Conservation (phyloP, 2,797 vertebrate species). For the Fundulus diaphanus region DNA sequence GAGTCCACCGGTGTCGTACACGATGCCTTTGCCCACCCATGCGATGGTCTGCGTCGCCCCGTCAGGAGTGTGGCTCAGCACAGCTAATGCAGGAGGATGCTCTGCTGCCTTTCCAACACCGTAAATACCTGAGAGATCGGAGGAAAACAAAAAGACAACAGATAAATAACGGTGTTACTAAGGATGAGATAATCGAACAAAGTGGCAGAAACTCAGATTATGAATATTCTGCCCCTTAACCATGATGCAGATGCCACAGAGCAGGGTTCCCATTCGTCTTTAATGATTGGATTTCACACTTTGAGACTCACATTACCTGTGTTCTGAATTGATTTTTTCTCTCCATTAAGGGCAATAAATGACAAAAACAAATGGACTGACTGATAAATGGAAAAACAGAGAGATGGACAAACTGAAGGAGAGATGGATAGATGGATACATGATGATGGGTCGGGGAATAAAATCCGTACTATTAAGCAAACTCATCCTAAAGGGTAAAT, state of each 20-base stretch:
- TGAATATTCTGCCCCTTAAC: neutral
- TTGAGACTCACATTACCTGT: no score
- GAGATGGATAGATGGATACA: no score
- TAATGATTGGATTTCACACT: no score
- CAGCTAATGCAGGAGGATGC: slow-evolving; percentile 91
- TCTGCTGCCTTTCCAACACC: slow-evolving; percentile 95
- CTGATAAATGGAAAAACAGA: neutral
- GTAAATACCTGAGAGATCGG: slow-evolving; percentile 86
- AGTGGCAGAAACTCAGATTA: neutral
- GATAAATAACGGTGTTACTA: neutral
- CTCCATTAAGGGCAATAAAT: no score
- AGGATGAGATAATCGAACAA: neutral
- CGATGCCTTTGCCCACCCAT: slow-evolving; percentile 98
- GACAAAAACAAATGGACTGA: neutral
- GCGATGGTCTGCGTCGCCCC: slow-evolving; percentile 97
- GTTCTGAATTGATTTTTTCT: no score
- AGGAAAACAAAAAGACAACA: neutral
- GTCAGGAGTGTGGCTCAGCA: slow-evolving; percentile 93
- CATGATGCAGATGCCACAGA: no score
- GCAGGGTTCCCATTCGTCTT: no score
- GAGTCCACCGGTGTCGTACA: slow-evolving; percentile 97
- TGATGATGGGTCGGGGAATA: no score
- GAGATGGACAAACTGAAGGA: no score
- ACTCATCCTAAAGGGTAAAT: no score
- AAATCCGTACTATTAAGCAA: no score